Base-by-base conservation (phyloP, 2,888 invertebrate genomes). In the Octonoba sinensis region DNA sequence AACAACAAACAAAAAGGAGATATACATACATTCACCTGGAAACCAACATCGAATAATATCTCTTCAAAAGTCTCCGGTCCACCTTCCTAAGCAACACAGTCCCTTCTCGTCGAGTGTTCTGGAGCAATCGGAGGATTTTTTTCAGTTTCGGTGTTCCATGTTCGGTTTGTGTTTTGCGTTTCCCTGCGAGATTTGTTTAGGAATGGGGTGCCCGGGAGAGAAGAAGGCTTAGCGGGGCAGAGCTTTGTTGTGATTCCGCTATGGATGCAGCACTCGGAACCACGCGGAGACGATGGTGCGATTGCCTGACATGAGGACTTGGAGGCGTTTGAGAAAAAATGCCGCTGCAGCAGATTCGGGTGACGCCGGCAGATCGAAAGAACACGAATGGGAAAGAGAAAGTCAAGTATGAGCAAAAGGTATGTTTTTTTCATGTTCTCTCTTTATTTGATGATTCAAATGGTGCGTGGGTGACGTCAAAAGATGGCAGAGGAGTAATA, bases 331-430 rank as follows among this genome's bases (percentile, higher is more conserved):
- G 16, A 51, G 24, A 24, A 54, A 81, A 73, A 22, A 83, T 83
- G 83, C 83, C 83, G 47, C 47, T 83, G 70, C 83, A 83, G 74
- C 78, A 78, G 60, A 83, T 83, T 64, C 73, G 83, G 70, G 78
- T 83, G 36, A 83, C 83, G 13, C 83, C 83, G 60, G 83, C 83
- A 12, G 83, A 83, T 20, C 69, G 83, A 46, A 83, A 74, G 46
- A 66, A 49, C 59, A 49, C 71, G 13, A 75, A 70, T 65, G 77
- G 67, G 22, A 78, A 83, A 16, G 74, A 78, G 20, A 78, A 69
- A 44, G 73, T 71, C 46, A 83, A 73, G 57, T 70, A 78, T 64
- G 83, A 83, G 27, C 36, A 74, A 3, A 83, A 83, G 74, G 83
- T 83, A 57, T 69, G n/a, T 36, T 36, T 36, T 36, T 36, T 8